Percentiles rank a stretch among this genome's conserved stretches.
These are phyloP conservation scores for Cladopsammia gracilis DNA, from an alignment of 64 coral and sea anemone species.

Conservation along the genomic window DNA sequence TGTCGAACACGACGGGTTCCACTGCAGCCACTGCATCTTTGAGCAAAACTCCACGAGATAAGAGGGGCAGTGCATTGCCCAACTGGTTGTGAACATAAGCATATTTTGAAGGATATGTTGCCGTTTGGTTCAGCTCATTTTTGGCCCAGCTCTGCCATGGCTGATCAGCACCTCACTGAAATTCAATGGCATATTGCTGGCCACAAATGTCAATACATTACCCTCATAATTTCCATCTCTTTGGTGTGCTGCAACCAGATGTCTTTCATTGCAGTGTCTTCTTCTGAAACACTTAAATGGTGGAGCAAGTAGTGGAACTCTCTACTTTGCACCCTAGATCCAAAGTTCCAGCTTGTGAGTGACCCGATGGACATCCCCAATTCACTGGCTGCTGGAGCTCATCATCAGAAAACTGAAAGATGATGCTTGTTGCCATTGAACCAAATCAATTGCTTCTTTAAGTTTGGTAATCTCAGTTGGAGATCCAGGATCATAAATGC, in stretches of 20 bases:
- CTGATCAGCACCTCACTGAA: slow-evolving; percentile 28
- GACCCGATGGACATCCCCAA: no score
- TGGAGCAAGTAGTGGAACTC: no score
- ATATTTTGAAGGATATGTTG: slow-evolving; percentile 50
- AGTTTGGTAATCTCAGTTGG: slow-evolving; percentile 31
- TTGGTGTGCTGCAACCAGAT: slow-evolving; percentile 7
- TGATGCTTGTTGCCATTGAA: slow-evolving; percentile 57
- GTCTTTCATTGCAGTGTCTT: no score
- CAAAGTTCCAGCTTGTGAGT: no score
- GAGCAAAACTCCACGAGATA: no score
- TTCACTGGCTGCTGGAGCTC: no score
- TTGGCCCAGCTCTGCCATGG: not conserved
- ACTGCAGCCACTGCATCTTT: no score
- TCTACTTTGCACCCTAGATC: no score
- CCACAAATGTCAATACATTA: slow-evolving; percentile 26
- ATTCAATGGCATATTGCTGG: slow-evolving; percentile 7
- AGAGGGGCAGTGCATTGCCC: no score
- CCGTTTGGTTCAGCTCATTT: not conserved
- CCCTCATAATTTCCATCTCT: slow-evolving; percentile 14
- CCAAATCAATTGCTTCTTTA: slow-evolving; percentile 23
- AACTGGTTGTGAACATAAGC: slow-evolving; percentile 65
- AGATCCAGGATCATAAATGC: slow-evolving; percentile 61
- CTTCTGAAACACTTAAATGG: no score
- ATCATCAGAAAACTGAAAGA: slow-evolving; percentile 74
- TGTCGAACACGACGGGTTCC: no score